phyloP scores from a whole-genome alignment of 2,888 invertebrate species.

The Eremobia ochroleuca region DNA sequence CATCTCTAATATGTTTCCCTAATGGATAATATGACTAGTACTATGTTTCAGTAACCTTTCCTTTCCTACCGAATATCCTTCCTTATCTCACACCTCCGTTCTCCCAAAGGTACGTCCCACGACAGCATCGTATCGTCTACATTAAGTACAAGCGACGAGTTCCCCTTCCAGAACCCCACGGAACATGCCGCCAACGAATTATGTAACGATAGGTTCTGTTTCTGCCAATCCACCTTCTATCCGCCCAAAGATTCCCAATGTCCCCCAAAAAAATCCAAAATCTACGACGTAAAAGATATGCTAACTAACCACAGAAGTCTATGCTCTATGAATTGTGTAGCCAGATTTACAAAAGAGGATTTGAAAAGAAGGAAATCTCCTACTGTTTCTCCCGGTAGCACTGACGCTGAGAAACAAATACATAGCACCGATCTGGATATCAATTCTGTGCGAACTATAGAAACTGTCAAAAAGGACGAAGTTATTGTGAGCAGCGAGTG shows the following conservation, averaged over 20 bases:
- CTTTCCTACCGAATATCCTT: constrained; percentile 7
- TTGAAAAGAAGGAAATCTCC: constrained; percentile 65
- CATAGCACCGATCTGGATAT: constrained; percentile 76
- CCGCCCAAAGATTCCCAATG: neutral
- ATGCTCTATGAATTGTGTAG: constrained; percentile 78
- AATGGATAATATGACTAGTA: neutral
- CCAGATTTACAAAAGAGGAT: constrained; percentile 50
- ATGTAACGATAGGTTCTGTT: constrained; percentile 25
- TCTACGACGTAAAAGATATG: constrained; percentile 28
- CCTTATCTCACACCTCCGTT: constrained; percentile 16
- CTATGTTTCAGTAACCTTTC: neutral
- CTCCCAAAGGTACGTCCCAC: constrained; percentile 71
- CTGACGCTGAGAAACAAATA: constrained; percentile 77
- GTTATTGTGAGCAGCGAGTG: constrained; percentile 27
- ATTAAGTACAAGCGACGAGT: constrained; percentile 63
- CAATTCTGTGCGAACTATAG: constrained; percentile 65
- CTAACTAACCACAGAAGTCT: constrained; percentile 67
- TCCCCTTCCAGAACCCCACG: neutral
- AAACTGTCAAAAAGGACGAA: constrained; percentile 33
- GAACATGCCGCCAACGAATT: neutral
- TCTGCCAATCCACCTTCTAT: constrained; percentile 16
- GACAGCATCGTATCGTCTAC: constrained; percentile 62
- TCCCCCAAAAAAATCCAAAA: constrained; percentile 20
- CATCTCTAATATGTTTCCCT: neutral
- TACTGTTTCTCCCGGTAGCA: constrained; percentile 64